Percentiles rank a stretch among this genome's conserved stretches.
These are phyloP conservation scores for Malurus melanocephalus DNA, from an alignment of 2,113 vertebrate species.

Conservation along the genomic window DNA sequence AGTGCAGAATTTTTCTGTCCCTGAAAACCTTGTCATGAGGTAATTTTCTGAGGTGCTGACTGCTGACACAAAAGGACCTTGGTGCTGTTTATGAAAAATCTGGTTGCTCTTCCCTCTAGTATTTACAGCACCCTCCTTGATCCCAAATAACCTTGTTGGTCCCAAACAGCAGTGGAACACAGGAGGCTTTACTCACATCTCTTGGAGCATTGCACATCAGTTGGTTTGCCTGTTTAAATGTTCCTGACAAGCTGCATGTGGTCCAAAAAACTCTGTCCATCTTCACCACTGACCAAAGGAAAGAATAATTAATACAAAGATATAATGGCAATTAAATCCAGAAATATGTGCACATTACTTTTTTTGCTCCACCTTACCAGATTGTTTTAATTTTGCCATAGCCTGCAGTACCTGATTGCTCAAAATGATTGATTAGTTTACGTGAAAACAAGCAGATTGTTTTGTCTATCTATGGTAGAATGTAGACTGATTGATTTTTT, in stretches of 20 bases:
- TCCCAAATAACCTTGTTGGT: background rate
- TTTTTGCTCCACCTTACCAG: background rate
- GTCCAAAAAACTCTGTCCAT: background rate
- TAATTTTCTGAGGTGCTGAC: background rate
- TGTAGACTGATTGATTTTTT: background rate
- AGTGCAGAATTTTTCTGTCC: background rate
- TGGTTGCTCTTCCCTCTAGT: background rate
- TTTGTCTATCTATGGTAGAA: background rate
- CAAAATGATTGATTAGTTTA: background rate
- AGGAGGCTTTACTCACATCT: background rate
- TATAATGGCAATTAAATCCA: background rate
- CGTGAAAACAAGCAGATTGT: background rate
- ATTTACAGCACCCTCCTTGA: background rate
- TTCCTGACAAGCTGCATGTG: background rate
- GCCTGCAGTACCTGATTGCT: background rate
- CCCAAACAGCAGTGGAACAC: background rate
- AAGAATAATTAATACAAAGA: background rate
- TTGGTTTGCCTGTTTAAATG: background rate
- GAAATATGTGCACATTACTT: background rate
- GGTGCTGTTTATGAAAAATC: background rate
- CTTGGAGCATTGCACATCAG: background rate
- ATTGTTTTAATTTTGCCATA: background rate
- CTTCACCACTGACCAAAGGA: background rate
- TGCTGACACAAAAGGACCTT: background rate
- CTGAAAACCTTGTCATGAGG: background rate